Evolutionary conservation across 1,140 invertebrate genomes (phyloP), one percentile per base, ranked within the genome.

Genomic region (Condylostylus longicornis): DNA sequence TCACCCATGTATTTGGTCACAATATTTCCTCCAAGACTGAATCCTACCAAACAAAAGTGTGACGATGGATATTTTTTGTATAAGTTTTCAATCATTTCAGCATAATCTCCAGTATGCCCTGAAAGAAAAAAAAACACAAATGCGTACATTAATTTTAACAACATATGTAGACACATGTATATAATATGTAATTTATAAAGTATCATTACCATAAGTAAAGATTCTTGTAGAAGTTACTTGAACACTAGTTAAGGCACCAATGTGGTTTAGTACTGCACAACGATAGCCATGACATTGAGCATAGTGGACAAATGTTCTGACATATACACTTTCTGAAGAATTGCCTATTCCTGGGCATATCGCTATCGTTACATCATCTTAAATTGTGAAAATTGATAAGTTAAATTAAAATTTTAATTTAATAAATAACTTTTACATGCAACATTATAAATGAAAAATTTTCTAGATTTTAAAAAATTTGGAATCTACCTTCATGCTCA

Each of bases 311-410:
- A 90, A 89, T 15, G 86, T 90, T 32, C 87, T 71, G 41, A 94
- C 87, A 61, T 93, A 94, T 33, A 88, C 80, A 51, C 82, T 87
- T 60, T 93, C 88, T 28, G 85, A 90, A 20, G 80, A 86, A 61
- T 93, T 94, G 18, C 85, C 85, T 49, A 94, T 91, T 20, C 89
- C 89, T 21, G 89, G 89, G 53, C 85, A 88, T 41, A 95, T 79
- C 1, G 83, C 78, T 34, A 94, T 70, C 2, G 86, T 91, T 33
- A 84, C 72, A 55, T 90, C 84, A 64, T 82, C 86, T 88, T 53
- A 2, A 69, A 63, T 36, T 41, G 48, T 6, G 15, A 18, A 52
- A 44, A 42, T 35, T 46, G 37, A 34, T 17, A 32, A 7, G 7
- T 9, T 31, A 9, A 12, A 7, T 31, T 23, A 7, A 23, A 23